phyloP scores from a whole-genome alignment of 2,888 invertebrate species.

The Thyatira batis region DNA sequence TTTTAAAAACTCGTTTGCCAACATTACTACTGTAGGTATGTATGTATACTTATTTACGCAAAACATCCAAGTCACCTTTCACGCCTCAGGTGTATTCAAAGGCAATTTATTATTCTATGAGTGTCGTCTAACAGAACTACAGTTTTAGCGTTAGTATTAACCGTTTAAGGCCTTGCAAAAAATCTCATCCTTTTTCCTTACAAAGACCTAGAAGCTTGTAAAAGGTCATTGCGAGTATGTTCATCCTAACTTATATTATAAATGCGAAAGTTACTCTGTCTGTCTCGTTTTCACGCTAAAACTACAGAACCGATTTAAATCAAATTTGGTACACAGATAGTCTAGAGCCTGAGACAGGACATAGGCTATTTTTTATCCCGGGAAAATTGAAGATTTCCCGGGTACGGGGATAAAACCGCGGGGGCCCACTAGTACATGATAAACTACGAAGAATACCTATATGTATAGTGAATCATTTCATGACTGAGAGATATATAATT shows the following conservation, averaged over 20 bases:
- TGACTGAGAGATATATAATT: not conserved
- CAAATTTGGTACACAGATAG: too few species aligned
- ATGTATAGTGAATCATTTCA: constrained; percentile 2
- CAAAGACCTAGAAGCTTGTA: not conserved
- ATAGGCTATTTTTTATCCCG: too few species aligned
- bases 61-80: not conserved
- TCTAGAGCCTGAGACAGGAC: too few species aligned
- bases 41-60: not conserved
- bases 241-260: too few species aligned
- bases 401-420: too few species aligned
- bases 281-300: too few species aligned
- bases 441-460: constrained; percentile 1
- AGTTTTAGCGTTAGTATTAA: not conserved
- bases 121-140: not conserved
- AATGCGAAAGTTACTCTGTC: too few species aligned
- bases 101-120: not conserved
- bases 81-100: not conserved
- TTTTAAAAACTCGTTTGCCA: not conserved
- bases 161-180: not conserved
- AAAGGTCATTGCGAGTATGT: not conserved
- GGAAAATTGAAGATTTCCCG: too few species aligned
- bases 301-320: too few species aligned
- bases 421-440: too few species aligned
- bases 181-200: not conserved
- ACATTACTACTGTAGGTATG: too few species aligned